Evolutionary conservation across 2,113 vertebrate genomes (phyloP).

Genomic region (Ramphastos sulfuratus): DNA sequence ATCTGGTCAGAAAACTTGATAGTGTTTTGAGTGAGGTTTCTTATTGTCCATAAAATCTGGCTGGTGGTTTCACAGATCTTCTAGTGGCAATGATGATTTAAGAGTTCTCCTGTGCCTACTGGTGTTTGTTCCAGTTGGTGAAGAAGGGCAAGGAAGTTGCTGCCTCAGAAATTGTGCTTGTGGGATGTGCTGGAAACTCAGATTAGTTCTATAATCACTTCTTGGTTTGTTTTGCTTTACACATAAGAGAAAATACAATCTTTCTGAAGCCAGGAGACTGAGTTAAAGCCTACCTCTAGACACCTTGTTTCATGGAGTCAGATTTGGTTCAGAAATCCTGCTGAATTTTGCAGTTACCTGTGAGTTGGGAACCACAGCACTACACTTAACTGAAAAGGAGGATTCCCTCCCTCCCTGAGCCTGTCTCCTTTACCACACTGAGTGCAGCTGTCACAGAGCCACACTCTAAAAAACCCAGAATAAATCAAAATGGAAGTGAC

Average conservation of each 20-base stretch:
- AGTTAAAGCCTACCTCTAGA: background rate
- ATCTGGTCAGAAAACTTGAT: background rate
- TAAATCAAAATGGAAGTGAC: background rate
- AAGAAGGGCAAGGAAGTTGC: background rate
- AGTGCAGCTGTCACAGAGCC: background rate
- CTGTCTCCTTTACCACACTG: background rate
- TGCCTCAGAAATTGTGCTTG: background rate
- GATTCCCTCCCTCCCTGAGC: background rate
- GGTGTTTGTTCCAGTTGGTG: background rate
- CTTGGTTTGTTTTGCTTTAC: background rate
- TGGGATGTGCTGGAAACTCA: background rate
- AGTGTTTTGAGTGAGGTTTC: background rate
- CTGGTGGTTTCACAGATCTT: background rate
- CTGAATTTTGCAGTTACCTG: background rate
- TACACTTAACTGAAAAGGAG: background rate
- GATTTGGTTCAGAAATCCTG: background rate
- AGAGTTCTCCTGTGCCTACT: background rate
- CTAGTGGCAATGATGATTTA: background rate
- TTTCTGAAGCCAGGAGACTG: background rate
- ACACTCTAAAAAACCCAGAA: background rate
- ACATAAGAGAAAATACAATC: background rate
- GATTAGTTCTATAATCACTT: background rate
- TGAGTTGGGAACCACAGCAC: background rate
- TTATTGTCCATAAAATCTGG: background rate
- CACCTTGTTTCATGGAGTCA: background rate